phyloP scores from a whole-genome alignment of 2,113 vertebrate species.

The Aegotheles bennettii region DNA sequence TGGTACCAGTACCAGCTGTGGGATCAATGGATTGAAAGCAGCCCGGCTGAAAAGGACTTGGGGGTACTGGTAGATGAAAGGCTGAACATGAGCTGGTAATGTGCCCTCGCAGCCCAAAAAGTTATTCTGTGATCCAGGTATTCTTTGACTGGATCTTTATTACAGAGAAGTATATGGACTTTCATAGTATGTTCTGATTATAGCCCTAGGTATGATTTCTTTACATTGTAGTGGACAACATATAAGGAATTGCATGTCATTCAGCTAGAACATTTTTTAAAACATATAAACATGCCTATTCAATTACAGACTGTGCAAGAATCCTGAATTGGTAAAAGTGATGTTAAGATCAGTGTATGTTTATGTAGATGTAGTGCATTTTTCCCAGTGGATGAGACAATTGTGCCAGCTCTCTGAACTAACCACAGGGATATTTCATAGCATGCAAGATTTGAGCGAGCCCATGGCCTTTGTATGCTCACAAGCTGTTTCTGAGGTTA shows the following conservation, averaged over 20 bases:
- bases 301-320: background rate
- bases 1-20: too few species aligned
- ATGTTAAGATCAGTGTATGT: background rate
- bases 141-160: background rate
- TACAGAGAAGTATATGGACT: background rate
- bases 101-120: too few species aligned
- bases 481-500: slow-evolving; percentile 4
- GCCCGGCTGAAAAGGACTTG: too few species aligned
- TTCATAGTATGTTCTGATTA: background rate
- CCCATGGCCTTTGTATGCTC: background rate
- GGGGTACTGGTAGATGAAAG: too few species aligned
- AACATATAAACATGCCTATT: background rate
- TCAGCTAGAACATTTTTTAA: background rate
- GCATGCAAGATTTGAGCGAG: background rate
- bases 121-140: too few species aligned
- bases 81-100: too few species aligned
- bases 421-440: background rate
- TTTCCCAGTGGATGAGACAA: background rate
- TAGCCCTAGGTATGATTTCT: background rate
- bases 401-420: background rate
- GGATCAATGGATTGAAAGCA: too few species aligned
- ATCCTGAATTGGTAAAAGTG: background rate
- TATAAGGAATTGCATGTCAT: background rate
- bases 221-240: background rate
- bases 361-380: background rate